Evolutionary conservation across 2,113 vertebrate genomes (phyloP).

Genomic region (Aix galericulata): DNA sequence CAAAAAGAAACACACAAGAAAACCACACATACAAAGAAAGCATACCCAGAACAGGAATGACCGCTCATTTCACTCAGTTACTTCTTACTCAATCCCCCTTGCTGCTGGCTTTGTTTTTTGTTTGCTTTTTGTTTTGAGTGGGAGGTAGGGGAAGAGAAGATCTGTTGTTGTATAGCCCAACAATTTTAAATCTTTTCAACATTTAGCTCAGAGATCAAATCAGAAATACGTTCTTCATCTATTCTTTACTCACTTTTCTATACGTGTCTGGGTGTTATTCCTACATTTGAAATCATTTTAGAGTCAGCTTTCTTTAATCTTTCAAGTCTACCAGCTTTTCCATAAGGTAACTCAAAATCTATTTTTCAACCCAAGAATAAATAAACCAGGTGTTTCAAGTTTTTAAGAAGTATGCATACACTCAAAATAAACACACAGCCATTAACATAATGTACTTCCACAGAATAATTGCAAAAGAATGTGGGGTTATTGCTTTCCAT

Average conservation of each 20-base stretch:
- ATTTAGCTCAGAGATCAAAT: neutral
- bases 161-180: neutral
- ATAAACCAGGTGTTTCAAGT: neutral
- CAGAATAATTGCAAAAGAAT: neutral
- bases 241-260: neutral
- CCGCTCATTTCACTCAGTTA: neutral
- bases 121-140: neutral
- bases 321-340: neutral
- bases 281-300: neutral
- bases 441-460: neutral
- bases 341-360: neutral
- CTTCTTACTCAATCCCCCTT: neutral
- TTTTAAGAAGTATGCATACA: neutral
- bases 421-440: neutral
- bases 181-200: neutral
- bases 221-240: neutral
- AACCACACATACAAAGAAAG: neutral
- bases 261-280: neutral
- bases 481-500: neutral
- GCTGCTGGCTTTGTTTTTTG: neutral
- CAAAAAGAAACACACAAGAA: no score
- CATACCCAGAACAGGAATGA: neutral
- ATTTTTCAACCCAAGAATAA: neutral
- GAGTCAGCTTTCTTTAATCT: neutral
- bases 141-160: no score